Evolutionary conservation across 2,113 vertebrate species (phyloP).

Genomic region (Chionodraco myersi): DNA sequence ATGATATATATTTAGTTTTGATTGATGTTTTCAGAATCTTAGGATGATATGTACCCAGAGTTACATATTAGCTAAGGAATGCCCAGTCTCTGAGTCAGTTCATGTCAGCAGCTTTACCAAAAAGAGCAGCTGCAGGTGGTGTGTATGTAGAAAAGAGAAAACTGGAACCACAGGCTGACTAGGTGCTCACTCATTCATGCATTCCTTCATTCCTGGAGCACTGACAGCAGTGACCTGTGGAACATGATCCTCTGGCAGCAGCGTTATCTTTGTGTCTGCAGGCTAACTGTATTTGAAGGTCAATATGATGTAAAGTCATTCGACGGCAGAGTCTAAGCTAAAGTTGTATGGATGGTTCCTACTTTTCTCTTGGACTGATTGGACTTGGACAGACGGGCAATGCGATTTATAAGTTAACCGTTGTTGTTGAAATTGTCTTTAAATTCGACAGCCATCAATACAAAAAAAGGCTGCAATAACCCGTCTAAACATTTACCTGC

Average conservation of each 20-base stretch:
- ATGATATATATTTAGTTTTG: no score
- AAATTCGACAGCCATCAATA: no score
- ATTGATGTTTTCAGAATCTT: no score
- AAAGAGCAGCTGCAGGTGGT: background rate
- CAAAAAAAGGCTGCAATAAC: no score
- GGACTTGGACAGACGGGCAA: no score
- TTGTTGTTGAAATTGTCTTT: no score
- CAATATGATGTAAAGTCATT: no score
- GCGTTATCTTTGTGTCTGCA: background rate
- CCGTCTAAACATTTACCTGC: no score
- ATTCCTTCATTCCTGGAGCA: background rate
- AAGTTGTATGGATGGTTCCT: background rate
- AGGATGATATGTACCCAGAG: no score
- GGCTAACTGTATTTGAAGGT: background rate
- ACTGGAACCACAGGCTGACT: background rate
- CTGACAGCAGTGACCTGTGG: background rate
- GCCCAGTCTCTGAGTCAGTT: background rate
- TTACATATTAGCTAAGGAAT: no score
- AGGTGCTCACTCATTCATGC: background rate
- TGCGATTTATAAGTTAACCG: no score
- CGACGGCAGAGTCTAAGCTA: background rate
- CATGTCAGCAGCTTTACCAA: background rate
- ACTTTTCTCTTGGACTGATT: background rate
- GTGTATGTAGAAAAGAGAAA: background rate
- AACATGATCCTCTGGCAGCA: background rate